These are phyloP conservation scores for Gopherus flavomarginatus DNA, from an alignment of 2,113 vertebrate genomes.

Conservation along the genomic window DNA sequence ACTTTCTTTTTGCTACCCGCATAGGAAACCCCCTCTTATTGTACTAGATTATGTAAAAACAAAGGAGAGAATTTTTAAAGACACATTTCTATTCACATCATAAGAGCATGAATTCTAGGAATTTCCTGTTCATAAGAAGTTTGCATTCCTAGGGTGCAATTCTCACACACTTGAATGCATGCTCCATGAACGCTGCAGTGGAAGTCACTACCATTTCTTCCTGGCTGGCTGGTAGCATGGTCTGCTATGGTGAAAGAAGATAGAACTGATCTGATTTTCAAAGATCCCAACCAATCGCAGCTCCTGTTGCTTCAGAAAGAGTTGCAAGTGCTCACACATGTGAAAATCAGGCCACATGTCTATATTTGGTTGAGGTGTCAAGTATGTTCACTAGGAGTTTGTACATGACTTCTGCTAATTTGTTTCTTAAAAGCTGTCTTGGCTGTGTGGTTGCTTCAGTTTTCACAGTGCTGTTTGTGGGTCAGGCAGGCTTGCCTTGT, in stretches of 20 bases:
- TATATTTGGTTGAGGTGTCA: not conserved
- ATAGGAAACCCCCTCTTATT: not conserved
- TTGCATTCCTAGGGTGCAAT: constrained; percentile 45
- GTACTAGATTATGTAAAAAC: constrained; percentile 15
- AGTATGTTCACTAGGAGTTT: not conserved
- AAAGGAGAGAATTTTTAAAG: constrained; percentile 47
- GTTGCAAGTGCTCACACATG: not conserved
- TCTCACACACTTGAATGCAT: not conserved
- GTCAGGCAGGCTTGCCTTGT: not conserved
- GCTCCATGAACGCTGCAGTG: not conserved
- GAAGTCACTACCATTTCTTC: not conserved
- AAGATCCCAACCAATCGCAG: not conserved
- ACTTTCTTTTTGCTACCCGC: not conserved
- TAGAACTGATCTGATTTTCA: not conserved
- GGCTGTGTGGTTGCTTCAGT: not conserved
- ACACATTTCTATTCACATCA: not conserved
- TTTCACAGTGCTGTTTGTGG: fast-evolving
- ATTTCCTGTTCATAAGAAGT: constrained; percentile 65
- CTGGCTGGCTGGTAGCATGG: not conserved
- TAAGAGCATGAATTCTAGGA: constrained; percentile 65
- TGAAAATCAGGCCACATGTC: fast-evolving
- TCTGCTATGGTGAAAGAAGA: not conserved
- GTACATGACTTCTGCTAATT: not conserved
- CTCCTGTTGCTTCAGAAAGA: not conserved
- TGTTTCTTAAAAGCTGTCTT: not conserved